These are phyloP conservation scores for Oxycera nigricornis DNA, from an alignment of 2,888 invertebrate species.

Conservation along the genomic window DNA sequence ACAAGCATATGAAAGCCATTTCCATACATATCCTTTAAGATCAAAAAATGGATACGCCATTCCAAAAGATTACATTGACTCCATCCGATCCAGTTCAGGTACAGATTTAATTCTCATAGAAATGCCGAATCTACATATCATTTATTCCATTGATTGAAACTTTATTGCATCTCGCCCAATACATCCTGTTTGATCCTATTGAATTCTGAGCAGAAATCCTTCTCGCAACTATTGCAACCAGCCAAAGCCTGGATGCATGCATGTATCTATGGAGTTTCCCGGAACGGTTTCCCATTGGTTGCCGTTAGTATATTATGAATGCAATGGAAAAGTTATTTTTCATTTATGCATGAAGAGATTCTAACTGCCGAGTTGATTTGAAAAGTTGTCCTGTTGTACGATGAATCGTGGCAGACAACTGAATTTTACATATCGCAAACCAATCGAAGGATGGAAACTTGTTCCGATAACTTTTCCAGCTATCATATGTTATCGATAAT, in stretches of 20 bases:
- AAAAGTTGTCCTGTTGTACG: constrained; percentile 36
- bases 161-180: constrained; percentile 12
- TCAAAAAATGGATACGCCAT: not conserved
- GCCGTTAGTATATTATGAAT: constrained; percentile 22
- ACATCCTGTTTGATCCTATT: not conserved
- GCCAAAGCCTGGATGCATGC: not conserved
- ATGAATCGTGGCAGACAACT: constrained; percentile 28
- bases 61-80: not conserved
- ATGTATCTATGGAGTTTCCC: no score
- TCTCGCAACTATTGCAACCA: not conserved
- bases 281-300: not conserved
- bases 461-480: constrained; percentile 14
- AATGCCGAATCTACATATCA: constrained; percentile 22
- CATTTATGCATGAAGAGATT: constrained; percentile 37
- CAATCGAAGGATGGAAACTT: constrained; percentile 27
- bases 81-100: not conserved
- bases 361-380: constrained; percentile 40
- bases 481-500: constrained; percentile 12
- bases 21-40: no score
- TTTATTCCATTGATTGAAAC: constrained; percentile 35
- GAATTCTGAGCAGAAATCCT: not conserved
- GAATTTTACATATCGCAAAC: constrained; percentile 26
- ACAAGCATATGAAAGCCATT: no score
- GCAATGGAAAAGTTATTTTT: constrained; percentile 40
- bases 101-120: constrained; percentile 8